Evolutionary conservation across 2,113 vertebrate species (phyloP).

Genomic region (Atrichornis clamosus): DNA sequence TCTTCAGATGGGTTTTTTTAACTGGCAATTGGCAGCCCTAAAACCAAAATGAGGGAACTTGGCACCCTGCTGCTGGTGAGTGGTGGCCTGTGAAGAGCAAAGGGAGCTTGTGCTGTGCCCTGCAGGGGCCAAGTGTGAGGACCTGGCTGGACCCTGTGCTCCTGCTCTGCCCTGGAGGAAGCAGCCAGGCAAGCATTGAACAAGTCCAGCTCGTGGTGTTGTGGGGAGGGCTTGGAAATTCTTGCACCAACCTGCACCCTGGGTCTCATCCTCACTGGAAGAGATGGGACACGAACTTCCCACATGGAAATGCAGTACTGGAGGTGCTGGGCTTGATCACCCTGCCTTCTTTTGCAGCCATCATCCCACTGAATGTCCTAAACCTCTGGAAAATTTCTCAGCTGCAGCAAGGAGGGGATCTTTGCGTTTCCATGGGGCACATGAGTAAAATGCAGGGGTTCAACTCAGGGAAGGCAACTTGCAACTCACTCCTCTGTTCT

Average conservation of each 20-base stretch:
- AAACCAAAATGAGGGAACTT: neutral
- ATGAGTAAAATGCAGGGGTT: neutral
- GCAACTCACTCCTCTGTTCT: accelerated
- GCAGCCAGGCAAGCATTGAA: neutral
- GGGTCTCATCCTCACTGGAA: neutral
- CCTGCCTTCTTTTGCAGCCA: neutral
- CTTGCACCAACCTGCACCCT: neutral
- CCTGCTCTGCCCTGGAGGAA: neutral
- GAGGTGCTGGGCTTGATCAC: neutral
- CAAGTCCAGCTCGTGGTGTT: neutral
- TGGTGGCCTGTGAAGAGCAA: neutral
- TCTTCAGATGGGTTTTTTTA: neutral
- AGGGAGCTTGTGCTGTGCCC: neutral
- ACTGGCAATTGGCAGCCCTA: neutral
- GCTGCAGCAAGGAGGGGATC: neutral
- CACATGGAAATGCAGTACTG: neutral
- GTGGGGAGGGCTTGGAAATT: neutral
- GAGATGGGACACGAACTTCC: neutral
- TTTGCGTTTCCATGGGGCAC: neutral
- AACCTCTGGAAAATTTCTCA: neutral
- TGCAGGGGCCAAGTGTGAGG: too few relatives aligned
- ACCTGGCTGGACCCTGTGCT: neutral
- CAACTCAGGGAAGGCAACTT: neutral
- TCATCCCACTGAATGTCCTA: neutral
- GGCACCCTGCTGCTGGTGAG: neutral